These are phyloP conservation scores for Calameuta idolon DNA, from an alignment of 2,888 invertebrate species.

Conservation along the genomic window DNA sequence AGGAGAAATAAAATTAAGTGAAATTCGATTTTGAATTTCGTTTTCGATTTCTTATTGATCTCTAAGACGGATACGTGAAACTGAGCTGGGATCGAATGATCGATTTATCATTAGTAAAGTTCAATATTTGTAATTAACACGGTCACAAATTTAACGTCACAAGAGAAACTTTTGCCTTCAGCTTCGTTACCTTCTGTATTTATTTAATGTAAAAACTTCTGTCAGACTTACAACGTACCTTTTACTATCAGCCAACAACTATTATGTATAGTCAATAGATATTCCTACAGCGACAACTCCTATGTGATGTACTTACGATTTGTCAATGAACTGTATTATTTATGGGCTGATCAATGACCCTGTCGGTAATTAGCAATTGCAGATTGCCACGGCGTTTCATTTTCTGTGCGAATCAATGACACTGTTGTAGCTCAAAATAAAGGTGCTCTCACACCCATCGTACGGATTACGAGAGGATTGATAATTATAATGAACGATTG, in stretches of 20 bases:
- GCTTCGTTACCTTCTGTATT: background rate
- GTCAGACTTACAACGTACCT: background rate
- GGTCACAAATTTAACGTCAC: background rate
- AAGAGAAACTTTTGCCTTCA: background rate
- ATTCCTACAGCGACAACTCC: background rate
- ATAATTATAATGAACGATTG: background rate
- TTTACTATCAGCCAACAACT: background rate
- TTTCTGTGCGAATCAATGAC: background rate
- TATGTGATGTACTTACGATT: background rate
- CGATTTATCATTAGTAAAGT: background rate
- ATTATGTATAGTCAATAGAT: background rate
- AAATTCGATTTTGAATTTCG: background rate
- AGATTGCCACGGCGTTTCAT: background rate
- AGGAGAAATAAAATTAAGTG: background rate
- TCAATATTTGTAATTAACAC: background rate
- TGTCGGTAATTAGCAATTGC: background rate
- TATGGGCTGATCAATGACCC: background rate
- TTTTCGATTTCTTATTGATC: background rate
- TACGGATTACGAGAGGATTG: background rate
- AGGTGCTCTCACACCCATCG: background rate
- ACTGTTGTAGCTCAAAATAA: background rate
- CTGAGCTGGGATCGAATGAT: background rate
- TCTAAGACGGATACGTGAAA: background rate
- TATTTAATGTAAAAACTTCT: background rate
- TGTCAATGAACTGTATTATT: background rate